Conservation (phyloP, 2,113 vertebrate genomes). For the Heterotilapia buettikoferi region DNA sequence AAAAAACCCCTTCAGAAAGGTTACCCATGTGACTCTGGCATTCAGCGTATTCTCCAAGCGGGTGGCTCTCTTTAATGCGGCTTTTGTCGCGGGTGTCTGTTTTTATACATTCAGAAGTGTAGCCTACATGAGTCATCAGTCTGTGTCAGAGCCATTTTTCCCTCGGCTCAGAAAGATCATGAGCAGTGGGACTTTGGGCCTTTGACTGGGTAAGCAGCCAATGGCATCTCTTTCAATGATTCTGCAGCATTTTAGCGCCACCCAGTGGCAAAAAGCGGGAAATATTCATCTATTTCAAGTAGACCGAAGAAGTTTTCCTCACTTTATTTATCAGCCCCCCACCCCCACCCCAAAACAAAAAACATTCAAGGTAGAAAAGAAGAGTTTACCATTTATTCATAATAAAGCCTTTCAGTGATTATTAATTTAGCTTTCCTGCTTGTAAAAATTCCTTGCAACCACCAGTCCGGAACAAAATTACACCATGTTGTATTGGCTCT, state of each 20-base stretch:
- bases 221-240: neutral
- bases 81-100: neutral
- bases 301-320: neutral
- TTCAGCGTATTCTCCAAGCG: neutral
- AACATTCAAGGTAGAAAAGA: neutral
- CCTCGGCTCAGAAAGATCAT: conserved; percentile 51
- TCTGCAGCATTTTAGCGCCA: conserved; percentile 30
- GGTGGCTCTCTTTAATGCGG: neutral
- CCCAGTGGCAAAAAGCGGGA: conserved; percentile 2
- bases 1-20: neutral
- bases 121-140: conserved; percentile 46
- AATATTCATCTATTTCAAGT: neutral
- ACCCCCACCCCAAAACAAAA: neutral
- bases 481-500: neutral
- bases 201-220: conserved; percentile 1
- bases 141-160: conserved; percentile 41
- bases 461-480: neutral
- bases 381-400: neutral
- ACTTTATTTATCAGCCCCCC: neutral
- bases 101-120: conserved; percentile 15
- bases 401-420: neutral
- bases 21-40: neutral
- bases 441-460: neutral
- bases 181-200: conserved; percentile 51
- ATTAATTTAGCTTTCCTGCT: neutral